These are phyloP conservation scores for Zaprionus taronus DNA, from an alignment of 1,140 invertebrate species.

Conservation along the genomic window DNA sequence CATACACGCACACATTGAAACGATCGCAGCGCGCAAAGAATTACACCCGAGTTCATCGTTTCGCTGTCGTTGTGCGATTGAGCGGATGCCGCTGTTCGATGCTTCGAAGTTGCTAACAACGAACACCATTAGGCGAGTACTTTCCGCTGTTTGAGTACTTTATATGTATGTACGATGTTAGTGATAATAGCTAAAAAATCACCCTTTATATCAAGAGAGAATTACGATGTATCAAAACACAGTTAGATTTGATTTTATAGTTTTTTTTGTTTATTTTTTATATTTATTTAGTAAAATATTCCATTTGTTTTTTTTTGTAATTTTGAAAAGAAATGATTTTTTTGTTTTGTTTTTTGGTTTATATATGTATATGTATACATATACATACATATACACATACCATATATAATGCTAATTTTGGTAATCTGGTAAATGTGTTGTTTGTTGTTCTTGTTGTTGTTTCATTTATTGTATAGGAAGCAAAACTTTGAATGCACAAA, in stretches of 20 bases:
- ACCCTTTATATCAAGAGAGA: background rate
- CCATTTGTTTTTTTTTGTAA: conserved; percentile 48
- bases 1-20: no score
- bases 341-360: conserved; percentile 54
- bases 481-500: conserved; percentile 65
- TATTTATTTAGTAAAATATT: conserved; percentile 77
- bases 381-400: conserved; percentile 49
- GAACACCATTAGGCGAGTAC: no score
- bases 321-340: conserved; percentile 55
- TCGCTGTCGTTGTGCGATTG: no score
- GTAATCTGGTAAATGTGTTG: conserved; percentile 62
- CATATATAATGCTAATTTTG: conserved; percentile 56
- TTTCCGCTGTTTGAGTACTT: no score
- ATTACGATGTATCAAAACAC: background rate
- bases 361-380: conserved; percentile 49
- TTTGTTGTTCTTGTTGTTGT: conserved; percentile 26
- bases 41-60: no score
- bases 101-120: no score
- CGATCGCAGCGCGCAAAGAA: no score
- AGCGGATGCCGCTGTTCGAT: no score
- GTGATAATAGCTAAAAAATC: no score
- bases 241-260: conserved; percentile 49
- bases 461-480: conserved; percentile 76
- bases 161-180: no score
- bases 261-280: conserved; percentile 60